Conservation (phyloP, 2,888 invertebrate genomes). For the Cephus spinipes region DNA sequence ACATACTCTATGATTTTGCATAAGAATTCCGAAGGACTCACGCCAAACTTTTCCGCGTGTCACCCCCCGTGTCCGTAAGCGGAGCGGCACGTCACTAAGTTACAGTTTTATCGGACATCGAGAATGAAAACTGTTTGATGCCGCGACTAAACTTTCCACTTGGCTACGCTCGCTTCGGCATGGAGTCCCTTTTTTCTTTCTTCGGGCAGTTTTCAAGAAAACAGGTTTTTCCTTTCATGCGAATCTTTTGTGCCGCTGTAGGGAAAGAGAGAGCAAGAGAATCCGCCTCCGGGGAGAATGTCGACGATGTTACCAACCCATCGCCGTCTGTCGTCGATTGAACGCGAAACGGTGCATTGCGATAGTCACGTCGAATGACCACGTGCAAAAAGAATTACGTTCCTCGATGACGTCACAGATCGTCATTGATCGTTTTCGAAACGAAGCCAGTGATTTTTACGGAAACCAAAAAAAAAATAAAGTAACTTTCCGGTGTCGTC, state of each 20-base stretch:
- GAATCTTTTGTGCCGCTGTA: not conserved
- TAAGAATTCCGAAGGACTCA: not conserved
- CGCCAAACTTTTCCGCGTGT: not conserved
- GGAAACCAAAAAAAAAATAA: not conserved
- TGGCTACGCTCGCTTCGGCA: slow-evolving; percentile 17
- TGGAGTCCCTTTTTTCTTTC: slow-evolving; percentile 13
- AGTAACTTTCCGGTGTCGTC: not conserved
- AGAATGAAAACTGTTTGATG: not conserved
- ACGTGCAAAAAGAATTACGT: not conserved
- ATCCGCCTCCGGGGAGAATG: not conserved
- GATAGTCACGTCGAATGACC: not conserved
- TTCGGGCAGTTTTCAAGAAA: slow-evolving; percentile 18
- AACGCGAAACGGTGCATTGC: not conserved
- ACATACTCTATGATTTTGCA: not conserved
- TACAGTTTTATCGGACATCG: not conserved
- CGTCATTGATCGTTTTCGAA: not conserved
- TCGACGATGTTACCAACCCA: not conserved
- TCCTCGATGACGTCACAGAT: not conserved
- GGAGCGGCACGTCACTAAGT: not conserved
- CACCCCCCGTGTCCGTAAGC: not conserved
- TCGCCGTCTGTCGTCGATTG: not conserved
- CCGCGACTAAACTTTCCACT: slow-evolving; percentile 19
- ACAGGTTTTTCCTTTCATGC: slow-evolving; percentile 29
- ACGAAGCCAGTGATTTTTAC: not conserved
- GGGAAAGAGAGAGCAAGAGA: not conserved